Conservation (phyloP, 2,797 vertebrate genomes). For the Chaunax sp. region DNA sequence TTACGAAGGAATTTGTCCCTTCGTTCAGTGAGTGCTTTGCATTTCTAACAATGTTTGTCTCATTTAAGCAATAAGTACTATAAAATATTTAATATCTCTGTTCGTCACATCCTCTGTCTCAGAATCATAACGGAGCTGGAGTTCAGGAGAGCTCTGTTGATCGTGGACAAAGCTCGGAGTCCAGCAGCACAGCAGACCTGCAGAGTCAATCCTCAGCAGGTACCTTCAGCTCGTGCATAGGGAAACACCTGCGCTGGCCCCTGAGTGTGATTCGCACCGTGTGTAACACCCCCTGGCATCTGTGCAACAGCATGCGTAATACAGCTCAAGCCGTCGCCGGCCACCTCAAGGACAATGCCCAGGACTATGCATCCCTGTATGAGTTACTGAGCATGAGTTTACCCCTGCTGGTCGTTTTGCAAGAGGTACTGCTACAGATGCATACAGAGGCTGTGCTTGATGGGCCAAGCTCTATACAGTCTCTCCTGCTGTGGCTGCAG, state of each 20-base stretch:
- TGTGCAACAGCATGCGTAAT: conserved; percentile 84
- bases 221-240: conserved; percentile 91
- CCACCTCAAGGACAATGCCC: conserved; percentile 91
- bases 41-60: neutral
- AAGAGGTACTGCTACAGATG: conserved; percentile 90
- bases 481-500: conserved; percentile 85
- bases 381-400: conserved; percentile 94
- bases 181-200: conserved; percentile 59
- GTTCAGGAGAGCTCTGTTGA: conserved; percentile 67
- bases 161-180: conserved; percentile 67
- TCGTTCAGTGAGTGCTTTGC: conserved; percentile 74
- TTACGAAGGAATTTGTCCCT: conserved; percentile 83
- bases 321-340: conserved; percentile 76
- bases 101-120: conserved; percentile 19
- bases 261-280: conserved; percentile 86
- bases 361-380: conserved; percentile 90
- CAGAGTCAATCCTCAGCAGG: conserved; percentile 87
- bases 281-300: conserved; percentile 85
- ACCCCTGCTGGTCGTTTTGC: conserved; percentile 89
- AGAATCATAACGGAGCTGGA: conserved; percentile 76
- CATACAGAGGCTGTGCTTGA: conserved; percentile 84
- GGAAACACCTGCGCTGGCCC: conserved; percentile 89
- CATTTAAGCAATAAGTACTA: neutral
- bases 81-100: neutral
- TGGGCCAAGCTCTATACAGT: conserved; percentile 77